Base-by-base conservation (phyloP, 2,113 vertebrate genomes). In the Cercopithecus mona region DNA sequence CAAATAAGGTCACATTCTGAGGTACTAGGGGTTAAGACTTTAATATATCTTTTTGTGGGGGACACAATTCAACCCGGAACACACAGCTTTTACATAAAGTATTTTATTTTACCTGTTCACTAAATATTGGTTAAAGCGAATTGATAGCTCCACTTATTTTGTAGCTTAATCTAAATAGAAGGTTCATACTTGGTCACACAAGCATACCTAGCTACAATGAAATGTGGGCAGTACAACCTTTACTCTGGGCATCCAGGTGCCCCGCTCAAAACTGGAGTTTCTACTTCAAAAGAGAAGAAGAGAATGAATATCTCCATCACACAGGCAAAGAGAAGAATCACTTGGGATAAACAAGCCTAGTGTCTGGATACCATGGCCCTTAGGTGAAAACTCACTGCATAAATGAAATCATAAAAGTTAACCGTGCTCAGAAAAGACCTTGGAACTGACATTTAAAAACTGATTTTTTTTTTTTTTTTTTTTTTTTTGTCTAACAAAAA, bases 381-480 rank as follows among this genome's bases (percentile, higher is more conserved):
- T 80, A 79, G 61, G 40, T 90, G 84, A 94, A 83, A 89, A 94
- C 32, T 35, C 66, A 86, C 66, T 73, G 35, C 82, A 96, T 81
- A 93, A 97, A 90, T 32, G 59, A 97, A 57, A 73, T 83, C 78
- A 89, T 88, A 57, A 89, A 97, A 94, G 55, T 86, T 92, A 82
- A 81, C 14, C 5, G 14, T 61, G 66, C 84, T 93, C 96, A 8
- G 83, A 92, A 92, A 95, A 92, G 76, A 92, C 83, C 64, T 82
- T 93, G 38, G 32, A 94, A 93, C 48, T 94, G 35, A 93, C 57
- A 93, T 83, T n/a, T 80, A 95, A 50, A 43, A 95, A 94, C 40
- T 45, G 8, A 6, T 1, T 45, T 45, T 45, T 45, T 43, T 81
- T 87, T 40, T 40, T 40, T 45, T 7, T 1, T 45, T 45, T 45